Conservation (phyloP, 2,888 invertebrate genomes). For the Nomada hirtipes region DNA sequence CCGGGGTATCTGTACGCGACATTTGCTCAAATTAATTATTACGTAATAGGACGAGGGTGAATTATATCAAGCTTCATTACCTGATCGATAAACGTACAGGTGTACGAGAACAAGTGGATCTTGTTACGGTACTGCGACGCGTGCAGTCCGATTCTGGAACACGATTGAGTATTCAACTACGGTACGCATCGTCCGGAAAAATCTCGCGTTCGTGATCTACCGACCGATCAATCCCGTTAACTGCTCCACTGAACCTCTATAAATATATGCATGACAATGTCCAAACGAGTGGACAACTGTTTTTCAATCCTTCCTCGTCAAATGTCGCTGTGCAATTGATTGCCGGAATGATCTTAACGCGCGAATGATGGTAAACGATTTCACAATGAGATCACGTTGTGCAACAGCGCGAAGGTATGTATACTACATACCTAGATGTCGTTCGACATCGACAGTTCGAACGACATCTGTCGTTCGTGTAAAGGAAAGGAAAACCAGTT, state of each 20-base stretch:
- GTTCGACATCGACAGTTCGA: no score
- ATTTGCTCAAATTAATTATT: slow-evolving; percentile 3
- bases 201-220: slow-evolving; percentile 63
- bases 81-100: slow-evolving; percentile 10
- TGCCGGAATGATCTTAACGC: slow-evolving; percentile 20
- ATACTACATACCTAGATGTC: no score
- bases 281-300: slow-evolving; percentile 21
- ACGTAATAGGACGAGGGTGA: not conserved
- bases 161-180: slow-evolving; percentile 62
- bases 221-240: slow-evolving; percentile 68
- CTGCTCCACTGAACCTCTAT: slow-evolving; percentile 58
- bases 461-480: no score
- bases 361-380: not conserved
- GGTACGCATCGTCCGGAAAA: slow-evolving; percentile 57
- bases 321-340: slow-evolving; percentile 1
- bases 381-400: not conserved
- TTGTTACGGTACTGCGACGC: slow-evolving; percentile 53
- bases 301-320: slow-evolving; percentile 7
- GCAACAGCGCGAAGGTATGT: no score
- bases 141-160: slow-evolving; percentile 46
- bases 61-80: slow-evolving; percentile 5
- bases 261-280: slow-evolving; percentile 52
- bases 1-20: not conserved
- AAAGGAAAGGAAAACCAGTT: no score
- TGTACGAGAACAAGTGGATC: slow-evolving; percentile 35